phyloP scores from a whole-genome alignment of 2,888 invertebrate genomes.

The Pseudanteris insignis region DNA sequence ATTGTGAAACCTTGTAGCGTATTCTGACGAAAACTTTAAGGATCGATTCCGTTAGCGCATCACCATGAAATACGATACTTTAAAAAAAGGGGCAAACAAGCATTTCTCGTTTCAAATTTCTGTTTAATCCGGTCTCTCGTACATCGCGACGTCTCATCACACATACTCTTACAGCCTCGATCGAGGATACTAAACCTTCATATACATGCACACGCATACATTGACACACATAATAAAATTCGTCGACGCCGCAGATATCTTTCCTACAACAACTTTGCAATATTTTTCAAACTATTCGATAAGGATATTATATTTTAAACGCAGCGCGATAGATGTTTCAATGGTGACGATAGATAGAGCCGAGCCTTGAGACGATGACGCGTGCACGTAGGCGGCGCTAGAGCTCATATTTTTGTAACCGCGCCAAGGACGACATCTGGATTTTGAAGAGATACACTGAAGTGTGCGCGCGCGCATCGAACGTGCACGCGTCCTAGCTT shows the following conservation, averaged over 20 bases:
- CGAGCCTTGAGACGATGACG: slow-evolving; percentile 35
- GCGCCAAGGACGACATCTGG: slow-evolving; percentile 36
- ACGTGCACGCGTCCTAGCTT: slow-evolving; percentile 17
- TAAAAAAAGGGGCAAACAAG: background rate
- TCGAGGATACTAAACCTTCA: background rate
- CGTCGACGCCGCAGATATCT: slow-evolving; percentile 29
- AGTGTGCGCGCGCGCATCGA: slow-evolving; percentile 24
- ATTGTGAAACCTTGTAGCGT: too few relatives aligned
- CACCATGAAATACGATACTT: too few relatives aligned
- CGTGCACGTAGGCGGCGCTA: slow-evolving; percentile 26
- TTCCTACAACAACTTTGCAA: slow-evolving; percentile 38
- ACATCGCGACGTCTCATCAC: slow-evolving; percentile 26
- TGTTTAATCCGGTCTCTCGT: slow-evolving; percentile 16
- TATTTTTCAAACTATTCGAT: slow-evolving; percentile 40
- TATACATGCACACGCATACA: slow-evolving; percentile 7
- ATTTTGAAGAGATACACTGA: slow-evolving; percentile 10
- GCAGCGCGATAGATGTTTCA: slow-evolving; percentile 26
- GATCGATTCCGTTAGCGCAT: slow-evolving; percentile 1
- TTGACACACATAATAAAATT: slow-evolving; percentile 2
- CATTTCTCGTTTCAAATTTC: slow-evolving; percentile 19
- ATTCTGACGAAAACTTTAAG: background rate
- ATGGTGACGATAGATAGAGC: slow-evolving; percentile 19
- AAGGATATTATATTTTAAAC: slow-evolving; percentile 39
- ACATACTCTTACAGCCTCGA: background rate
- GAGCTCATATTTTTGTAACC: slow-evolving; percentile 31